These are phyloP conservation scores for Brienomyrus brachyistius DNA, from an alignment of 2,113 vertebrate genomes.

Conservation along the genomic window DNA sequence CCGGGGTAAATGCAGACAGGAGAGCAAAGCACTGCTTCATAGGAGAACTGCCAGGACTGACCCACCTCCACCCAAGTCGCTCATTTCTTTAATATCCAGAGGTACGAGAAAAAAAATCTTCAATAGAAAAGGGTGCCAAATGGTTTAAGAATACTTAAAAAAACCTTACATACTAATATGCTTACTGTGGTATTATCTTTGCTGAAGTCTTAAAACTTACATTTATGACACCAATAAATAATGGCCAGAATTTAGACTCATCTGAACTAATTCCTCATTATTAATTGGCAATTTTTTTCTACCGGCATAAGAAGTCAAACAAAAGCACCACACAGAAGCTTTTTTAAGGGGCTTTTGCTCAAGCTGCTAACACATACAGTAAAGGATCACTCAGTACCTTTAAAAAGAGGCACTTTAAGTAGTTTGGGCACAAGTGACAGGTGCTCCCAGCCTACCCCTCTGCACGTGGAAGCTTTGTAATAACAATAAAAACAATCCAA, in stretches of 20 bases:
- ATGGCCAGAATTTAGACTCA: background rate
- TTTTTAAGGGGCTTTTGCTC: background rate
- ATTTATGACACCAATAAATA: background rate
- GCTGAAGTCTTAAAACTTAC: background rate
- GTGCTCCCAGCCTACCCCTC: background rate
- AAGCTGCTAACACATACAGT: background rate
- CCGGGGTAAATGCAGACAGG: background rate
- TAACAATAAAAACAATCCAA: background rate
- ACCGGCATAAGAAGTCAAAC: background rate
- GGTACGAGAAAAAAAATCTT: background rate
- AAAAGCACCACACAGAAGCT: background rate
- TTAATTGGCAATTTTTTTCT: background rate
- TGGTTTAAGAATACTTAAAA: background rate
- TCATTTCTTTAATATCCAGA: background rate
- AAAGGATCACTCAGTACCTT: background rate
- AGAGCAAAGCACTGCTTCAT: background rate
- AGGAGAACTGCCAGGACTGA: background rate
- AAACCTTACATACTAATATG: background rate
- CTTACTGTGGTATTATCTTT: background rate
- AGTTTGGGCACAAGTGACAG: background rate
- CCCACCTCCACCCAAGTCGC: background rate
- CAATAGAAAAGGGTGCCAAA: background rate
- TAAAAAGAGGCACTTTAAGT: background rate
- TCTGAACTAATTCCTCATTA: background rate
- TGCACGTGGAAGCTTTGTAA: background rate